Evolutionary conservation across 2,113 vertebrate species (phyloP), one percentile per base, ranked within the genome.

Genomic region (Halichoerus grypus): DNA sequence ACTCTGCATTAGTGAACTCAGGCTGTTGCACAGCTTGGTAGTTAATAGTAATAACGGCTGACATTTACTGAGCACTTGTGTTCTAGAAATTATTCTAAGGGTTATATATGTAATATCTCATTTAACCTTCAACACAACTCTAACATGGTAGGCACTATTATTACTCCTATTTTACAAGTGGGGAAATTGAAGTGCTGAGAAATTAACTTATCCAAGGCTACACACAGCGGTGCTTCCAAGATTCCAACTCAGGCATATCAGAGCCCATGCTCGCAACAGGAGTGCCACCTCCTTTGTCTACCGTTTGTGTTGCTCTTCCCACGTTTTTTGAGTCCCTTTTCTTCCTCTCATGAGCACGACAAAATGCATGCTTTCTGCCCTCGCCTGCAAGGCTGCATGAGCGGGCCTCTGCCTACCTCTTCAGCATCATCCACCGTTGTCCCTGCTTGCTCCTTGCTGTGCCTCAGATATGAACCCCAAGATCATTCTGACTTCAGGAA

Each of bases 41-140:
- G 59, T 49, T 76, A n/a, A 59, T 24, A 71, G 74, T 87, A 71
- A n/a, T 74, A 59, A 85, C 82, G 65, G 42, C 33, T 77, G 83
- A 80, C 51, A 77, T 39, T 65, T 74, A 65, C 31, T 92, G 39
- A 82, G 74, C 28, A 53, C 61, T 81, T 88, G 63, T 57, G 33
- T 93, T 88, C n/a, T 74, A 90, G 69, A 96, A 80, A 71, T 39
- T 65, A n/a, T 85, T 63, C 31, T 94, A 85, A 67, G n/a, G 51
- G 4, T 91, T 80, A 49, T 86, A 55, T 72, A 81, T 59, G 2
- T 59, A 61, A 42, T 53, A 77, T 49, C 16, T 90, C 19, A 88
- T 55, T 82, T 51, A 71, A 36, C 11, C 72, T 82, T 81, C 53
- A 42, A 65, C 83, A 84, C 71, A 91, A 57, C 49, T 14, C 13